Percentiles rank a stretch among this genome's conserved stretches.
Conservation (phyloP, 2,888 invertebrate genomes). For the Rapana venosa region DNA sequence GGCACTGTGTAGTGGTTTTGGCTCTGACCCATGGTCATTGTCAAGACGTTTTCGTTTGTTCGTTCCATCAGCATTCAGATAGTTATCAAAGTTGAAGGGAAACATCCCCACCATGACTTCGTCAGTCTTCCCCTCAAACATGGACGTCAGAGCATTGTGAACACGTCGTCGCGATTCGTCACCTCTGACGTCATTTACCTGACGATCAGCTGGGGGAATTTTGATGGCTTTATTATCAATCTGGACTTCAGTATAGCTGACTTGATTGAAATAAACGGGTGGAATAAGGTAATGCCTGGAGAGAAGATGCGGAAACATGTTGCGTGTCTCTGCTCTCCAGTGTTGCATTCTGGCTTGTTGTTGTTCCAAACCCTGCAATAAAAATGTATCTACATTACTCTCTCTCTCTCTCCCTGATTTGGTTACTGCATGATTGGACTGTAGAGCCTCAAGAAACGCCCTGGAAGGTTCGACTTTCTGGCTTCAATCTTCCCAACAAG, state of each 20-base stretch:
- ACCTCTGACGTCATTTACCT: conserved; percentile 9
- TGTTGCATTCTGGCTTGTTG: neutral
- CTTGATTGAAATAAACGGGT: neutral
- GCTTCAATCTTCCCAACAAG: no score
- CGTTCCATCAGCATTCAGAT: neutral
- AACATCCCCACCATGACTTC: neutral
- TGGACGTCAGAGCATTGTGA: neutral
- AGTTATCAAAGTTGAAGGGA: neutral
- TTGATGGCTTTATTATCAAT: neutral
- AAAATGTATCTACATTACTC: neutral
- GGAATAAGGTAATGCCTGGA: neutral
- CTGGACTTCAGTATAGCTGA: neutral
- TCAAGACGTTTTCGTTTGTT: no score
- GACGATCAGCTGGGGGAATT: neutral
- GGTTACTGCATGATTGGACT: no score
- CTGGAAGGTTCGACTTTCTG: no score
- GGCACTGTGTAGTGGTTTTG: no score
- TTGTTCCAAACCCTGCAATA: neutral
- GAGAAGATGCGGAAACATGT: neutral
- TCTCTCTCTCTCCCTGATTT: no score
- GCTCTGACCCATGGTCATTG: no score
- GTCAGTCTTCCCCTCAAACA: neutral
- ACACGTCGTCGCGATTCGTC: neutral
- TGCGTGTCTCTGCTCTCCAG: neutral
- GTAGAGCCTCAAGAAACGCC: no score